A percentile compares a stretch with the other conserved stretches of the same genome.
Evolutionary conservation across 2,797 vertebrate species (phyloP).

Genomic region (Muraenolepis orangiensis): DNA sequence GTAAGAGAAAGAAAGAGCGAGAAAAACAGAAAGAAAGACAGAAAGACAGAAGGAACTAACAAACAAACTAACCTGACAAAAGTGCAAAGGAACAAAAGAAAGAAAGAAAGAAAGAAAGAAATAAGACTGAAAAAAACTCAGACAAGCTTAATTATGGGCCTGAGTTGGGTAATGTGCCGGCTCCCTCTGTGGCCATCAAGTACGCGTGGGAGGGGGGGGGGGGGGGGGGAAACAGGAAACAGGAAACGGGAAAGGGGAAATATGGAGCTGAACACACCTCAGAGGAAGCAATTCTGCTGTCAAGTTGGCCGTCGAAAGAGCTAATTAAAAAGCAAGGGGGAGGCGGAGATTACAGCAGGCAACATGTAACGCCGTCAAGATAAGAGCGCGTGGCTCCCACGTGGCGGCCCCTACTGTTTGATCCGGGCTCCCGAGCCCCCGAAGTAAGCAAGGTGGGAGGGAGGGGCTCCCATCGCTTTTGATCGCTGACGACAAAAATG

Average conservation of each 20-base stretch:
- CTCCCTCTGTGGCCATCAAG: constrained; percentile 44
- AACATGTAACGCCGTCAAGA: too few species aligned
- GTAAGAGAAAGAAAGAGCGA: constrained; percentile 8
- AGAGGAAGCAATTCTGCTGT: constrained; percentile 67
- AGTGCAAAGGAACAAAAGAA: neutral
- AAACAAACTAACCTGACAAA: too few species aligned
- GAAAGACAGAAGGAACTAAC: neutral
- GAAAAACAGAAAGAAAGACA: constrained; percentile 45
- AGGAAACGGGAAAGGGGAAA: constrained; percentile 54
- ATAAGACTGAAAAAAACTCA: neutral
- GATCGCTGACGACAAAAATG: too few species aligned
- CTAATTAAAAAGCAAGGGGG: constrained; percentile 65
- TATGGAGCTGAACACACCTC: constrained; percentile 50
- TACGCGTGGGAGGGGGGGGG: too few species aligned
- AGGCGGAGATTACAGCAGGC: constrained; percentile 7
- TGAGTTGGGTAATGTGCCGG: constrained; percentile 53
- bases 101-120: neutral
- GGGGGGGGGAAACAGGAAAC: constrained; percentile 37
- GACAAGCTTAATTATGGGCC: constrained; percentile 65
- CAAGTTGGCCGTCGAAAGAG: constrained; percentile 53
- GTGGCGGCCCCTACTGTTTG: constrained; percentile 42
- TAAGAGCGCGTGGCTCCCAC: neutral
- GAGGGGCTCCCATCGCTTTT: neutral
- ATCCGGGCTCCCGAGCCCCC: constrained; percentile 36
- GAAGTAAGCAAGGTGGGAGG: constrained; percentile 33